Percentiles rank a stretch among this genome's conserved stretches.
Conservation (phyloP, 1,140 invertebrate genomes). For the Heliconius himera region DNA sequence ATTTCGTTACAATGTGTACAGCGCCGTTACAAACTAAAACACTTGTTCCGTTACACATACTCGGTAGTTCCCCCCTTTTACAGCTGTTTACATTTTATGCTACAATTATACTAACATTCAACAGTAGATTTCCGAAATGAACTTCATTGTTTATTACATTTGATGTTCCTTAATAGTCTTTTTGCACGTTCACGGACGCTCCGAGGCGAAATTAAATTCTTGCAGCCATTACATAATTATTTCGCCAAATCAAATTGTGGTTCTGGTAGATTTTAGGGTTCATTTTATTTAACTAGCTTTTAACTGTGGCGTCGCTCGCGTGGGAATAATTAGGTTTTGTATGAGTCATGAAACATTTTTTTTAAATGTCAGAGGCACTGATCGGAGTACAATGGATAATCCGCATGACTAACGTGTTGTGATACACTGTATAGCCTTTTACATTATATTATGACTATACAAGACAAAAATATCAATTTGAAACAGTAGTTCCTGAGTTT, state of each 20-base stretch:
- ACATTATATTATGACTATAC: too few relatives aligned
- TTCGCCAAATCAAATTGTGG: not conserved
- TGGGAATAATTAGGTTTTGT: too few relatives aligned
- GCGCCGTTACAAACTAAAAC: not conserved
- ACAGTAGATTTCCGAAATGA: constrained; percentile 22
- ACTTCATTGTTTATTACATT: constrained; percentile 23
- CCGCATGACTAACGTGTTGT: too few relatives aligned
- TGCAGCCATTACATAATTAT: constrained; percentile 5
- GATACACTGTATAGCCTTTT: too few relatives aligned
- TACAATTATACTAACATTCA: constrained; percentile 16
- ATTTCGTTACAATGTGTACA: not conserved
- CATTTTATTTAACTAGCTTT: not conserved
- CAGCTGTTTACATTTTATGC: constrained; percentile 6
- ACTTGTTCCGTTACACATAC: not conserved
- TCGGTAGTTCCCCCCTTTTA: not conserved
- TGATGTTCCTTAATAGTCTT: constrained; percentile 21
- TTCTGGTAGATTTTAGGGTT: not conserved
- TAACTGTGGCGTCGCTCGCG: not conserved
- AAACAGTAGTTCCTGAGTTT: too few relatives aligned
- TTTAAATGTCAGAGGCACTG: too few relatives aligned
- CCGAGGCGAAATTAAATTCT: constrained; percentile 20
- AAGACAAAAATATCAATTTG: too few relatives aligned
- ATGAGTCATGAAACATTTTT: too few relatives aligned
- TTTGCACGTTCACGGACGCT: constrained; percentile 18
- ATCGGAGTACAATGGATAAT: too few relatives aligned